Base-by-base conservation (phyloP, 2,888 invertebrate species). In the Agrotis ipsilon region DNA sequence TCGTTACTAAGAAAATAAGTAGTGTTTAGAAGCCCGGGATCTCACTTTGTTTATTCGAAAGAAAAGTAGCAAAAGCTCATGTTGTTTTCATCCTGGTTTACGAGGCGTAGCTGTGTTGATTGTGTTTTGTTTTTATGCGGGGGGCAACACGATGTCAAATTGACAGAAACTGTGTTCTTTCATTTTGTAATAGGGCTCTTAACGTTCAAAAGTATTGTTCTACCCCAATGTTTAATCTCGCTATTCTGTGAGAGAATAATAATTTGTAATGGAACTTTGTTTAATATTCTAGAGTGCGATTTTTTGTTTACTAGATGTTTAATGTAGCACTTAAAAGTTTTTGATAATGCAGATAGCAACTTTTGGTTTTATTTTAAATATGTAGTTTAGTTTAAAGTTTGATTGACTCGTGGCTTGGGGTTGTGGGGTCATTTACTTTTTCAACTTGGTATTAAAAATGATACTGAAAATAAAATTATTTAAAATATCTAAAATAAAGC, bases 211-310 rank as follows among this genome's bases (percentile, higher is more conserved):
- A 45, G 46, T n/a, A 16, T 52, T 14, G 7, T n/a, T 43, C 9
- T 54, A 54, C 45, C 32, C 32, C 19, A 18, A 13, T 49, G 52
- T 55, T 51, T 61, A 55, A 72, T 55, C 39, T 72, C 18, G 0
- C 14, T n/a, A 39, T 62, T 60, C n/a, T 55, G 24, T 51, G 39
- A 58, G 46, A 62, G 46, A 54, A 32, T 69, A 78, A 78, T 75
- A 75, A 21, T 64, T 63, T 11, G 9, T 7, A 11, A 32, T 16
- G 24, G 57, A 64, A 51, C 6, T 57, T 49, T 54, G 54, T 78
- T 78, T 75, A 64, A 75, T 75, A 57, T 72, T 64, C 5, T 46
- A 51, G 51, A 51, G 55, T 63, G 63, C 46, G 7, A 43, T 70
- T 49, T 19, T 68, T 21, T 45, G 11, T 13, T 2, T 19, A n/a